phyloP scores from a whole-genome alignment of 2,888 invertebrate genomes.

The Ichneumoninae sp. region DNA sequence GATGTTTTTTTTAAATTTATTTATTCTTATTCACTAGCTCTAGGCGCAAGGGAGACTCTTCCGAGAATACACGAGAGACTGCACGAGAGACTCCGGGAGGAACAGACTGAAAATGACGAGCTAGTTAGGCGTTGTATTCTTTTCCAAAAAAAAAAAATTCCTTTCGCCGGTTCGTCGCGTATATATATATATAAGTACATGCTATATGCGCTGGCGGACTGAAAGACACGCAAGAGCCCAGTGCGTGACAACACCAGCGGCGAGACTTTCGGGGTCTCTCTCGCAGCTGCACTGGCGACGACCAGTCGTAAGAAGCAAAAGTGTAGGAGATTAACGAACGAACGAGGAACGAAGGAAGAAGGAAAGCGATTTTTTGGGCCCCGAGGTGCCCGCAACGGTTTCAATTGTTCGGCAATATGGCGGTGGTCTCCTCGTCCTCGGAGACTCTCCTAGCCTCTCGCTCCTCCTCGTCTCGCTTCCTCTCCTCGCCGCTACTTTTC shows the following conservation, averaged over 20 bases:
- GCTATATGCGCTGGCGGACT: conserved; percentile 10
- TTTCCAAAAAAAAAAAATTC: conserved; percentile 22
- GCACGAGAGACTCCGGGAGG: conserved; percentile 4
- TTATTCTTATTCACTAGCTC: conserved; percentile 7
- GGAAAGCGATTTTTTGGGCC: conserved; percentile 63
- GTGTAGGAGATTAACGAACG: conserved; percentile 21
- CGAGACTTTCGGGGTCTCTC: not conserved
- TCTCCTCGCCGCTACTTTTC: conserved; percentile 49
- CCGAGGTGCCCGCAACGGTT: conserved; percentile 77
- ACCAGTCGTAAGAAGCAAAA: conserved; percentile 10
- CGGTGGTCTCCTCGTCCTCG: conserved; percentile 74
- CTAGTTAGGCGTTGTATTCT: conserved; percentile 45
- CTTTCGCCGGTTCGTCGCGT: conserved; percentile 10
- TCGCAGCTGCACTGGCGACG: conserved; percentile 29
- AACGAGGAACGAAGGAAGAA: conserved; percentile 55
- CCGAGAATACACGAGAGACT: conserved; percentile 42
- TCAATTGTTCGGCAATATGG: conserved; percentile 83
- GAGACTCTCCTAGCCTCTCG: conserved; percentile 49
- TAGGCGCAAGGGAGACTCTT: conserved; percentile 31
- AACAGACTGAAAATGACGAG: conserved; percentile 46
- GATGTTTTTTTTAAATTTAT: conserved; percentile 4
- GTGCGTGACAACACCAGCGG: conserved; percentile 49
- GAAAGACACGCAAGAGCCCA: conserved; percentile 45
- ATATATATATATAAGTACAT: conserved; percentile 8
- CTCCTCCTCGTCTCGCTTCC: conserved; percentile 29